Percentiles rank a stretch among this genome's conserved stretches.
These are phyloP conservation scores for Psettodes erumei DNA, from an alignment of 2,113 vertebrate species.

Conservation along the genomic window DNA sequence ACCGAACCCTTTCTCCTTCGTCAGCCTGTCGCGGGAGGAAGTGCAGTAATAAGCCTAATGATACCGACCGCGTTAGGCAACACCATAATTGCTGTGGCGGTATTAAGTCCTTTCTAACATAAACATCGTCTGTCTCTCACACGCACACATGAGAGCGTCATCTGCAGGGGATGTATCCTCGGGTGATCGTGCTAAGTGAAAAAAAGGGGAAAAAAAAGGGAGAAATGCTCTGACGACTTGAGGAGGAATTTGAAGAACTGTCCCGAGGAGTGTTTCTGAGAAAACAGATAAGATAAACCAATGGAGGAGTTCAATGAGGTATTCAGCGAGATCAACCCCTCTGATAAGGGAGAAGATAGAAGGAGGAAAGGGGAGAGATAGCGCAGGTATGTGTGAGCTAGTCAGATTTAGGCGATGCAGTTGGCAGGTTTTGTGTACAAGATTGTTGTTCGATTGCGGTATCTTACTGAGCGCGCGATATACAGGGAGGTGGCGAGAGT, in stretches of 20 bases:
- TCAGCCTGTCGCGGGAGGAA: background rate
- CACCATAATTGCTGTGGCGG: constrained; percentile 19
- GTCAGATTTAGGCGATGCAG: constrained; percentile 77
- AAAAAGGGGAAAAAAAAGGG: constrained; percentile 9
- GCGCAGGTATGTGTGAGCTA: constrained; percentile 74
- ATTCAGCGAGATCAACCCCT: constrained; percentile 69
- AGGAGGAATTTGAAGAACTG: constrained; percentile 76
- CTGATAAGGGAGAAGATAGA: constrained; percentile 70
- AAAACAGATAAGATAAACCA: constrained; percentile 78
- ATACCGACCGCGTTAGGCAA: constrained; percentile 3
- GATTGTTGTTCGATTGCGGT: constrained; percentile 73
- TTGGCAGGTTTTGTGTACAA: constrained; percentile 73
- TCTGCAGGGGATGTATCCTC: constrained; percentile 53
- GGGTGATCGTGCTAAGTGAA: constrained; percentile 44
- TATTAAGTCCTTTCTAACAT: constrained; percentile 37
- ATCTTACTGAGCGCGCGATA: constrained; percentile 63
- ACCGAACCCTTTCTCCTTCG: background rate
- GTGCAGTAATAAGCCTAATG: constrained; percentile 4
- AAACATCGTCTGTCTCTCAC: constrained; percentile 36
- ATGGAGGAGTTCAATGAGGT: constrained; percentile 75
- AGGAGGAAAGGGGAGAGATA: constrained; percentile 53
- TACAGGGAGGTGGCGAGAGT: constrained; percentile 54
- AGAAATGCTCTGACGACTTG: constrained; percentile 68
- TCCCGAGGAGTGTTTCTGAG: constrained; percentile 77
- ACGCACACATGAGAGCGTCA: constrained; percentile 22